phyloP scores from a whole-genome alignment of 2,113 vertebrate species.

The Cygnus atratus region DNA sequence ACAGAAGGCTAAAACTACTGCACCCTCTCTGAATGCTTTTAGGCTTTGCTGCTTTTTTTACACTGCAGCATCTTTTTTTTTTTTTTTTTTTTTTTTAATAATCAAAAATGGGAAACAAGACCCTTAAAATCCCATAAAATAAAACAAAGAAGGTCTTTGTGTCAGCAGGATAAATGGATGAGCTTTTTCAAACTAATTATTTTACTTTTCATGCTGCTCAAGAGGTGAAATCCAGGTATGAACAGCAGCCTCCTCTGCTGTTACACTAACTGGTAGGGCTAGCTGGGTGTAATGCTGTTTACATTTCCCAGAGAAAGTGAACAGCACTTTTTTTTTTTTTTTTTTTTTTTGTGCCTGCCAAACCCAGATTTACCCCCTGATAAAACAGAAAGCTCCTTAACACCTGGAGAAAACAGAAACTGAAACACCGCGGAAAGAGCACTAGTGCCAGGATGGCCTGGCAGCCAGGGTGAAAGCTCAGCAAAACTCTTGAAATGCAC shows the following conservation, averaged over 20 bases:
- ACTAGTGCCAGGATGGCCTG: background rate
- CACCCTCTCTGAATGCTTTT: constrained; percentile 52
- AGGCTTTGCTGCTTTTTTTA: constrained; percentile 30
- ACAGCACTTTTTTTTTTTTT: background rate
- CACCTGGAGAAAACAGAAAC: constrained; percentile 46
- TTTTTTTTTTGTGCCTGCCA: background rate
- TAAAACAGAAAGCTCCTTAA: constrained; percentile 12
- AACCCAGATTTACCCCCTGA: background rate
- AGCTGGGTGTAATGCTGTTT: constrained; percentile 29
- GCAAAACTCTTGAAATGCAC: background rate
- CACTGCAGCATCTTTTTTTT: background rate
- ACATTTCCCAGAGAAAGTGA: constrained; percentile 55
- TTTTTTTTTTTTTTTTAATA: background rate
- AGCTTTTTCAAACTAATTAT: constrained; percentile 28
- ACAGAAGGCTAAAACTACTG: constrained; percentile 68
- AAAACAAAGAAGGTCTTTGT: constrained; percentile 25
- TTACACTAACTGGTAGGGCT: background rate
- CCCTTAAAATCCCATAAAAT: constrained; percentile 14
- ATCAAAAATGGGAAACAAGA: background rate
- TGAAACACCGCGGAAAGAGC: background rate
- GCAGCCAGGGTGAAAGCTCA: background rate
- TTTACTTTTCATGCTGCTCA: constrained; percentile 27
- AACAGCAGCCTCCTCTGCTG: background rate
- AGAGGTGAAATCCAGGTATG: background rate
- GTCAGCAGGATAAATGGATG: background rate